Base-by-base conservation (phyloP, 2,797 vertebrate species). In the Gila robusta region DNA sequence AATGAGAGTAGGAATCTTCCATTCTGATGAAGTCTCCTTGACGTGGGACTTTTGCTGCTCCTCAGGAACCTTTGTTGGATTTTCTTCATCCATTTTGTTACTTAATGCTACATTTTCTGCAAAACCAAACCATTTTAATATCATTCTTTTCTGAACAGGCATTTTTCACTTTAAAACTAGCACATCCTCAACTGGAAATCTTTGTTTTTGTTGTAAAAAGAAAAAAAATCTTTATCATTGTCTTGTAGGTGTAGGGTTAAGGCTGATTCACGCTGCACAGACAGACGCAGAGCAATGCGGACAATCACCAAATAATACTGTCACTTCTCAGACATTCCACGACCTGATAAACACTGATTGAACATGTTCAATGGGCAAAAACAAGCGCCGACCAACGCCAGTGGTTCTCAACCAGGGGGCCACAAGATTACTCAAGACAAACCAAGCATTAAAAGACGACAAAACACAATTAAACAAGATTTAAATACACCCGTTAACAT, bases 1-100 rank as follows among this genome's bases (percentile, higher is more conserved):
- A 67, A 92, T 7, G 0, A 88, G 37, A 49, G 91, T 59, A 64
- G 94, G 94, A 49, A 94, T 91, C 90, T 94, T 96, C 94, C 94
- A 95, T 47, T 94, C 95, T 1, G 93, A 88, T 7, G 89, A 21
- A 0, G 85, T 64, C 62, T 94, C 94, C 81, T 86, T 91, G 81
- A 10, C 85, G n/a, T 47, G 70, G 77, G 89, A 84, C 88, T 94
- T 94, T 5, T 92, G 91, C 56, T 85, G 89, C 21, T 89, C 71
- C 39, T 80, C 88, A 52, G 92, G 88, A 37, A 91, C 71, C 32
- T 86, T 90, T 56, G 47, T 26, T 52, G 91, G 92, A 86, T 89
- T 88, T 26, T 90, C 91, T 5, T 86, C 59, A 11, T 93, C 92
- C 82, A 89, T 91, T 79, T 72, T 74, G 76, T 41, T 16, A 49